Evolutionary conservation across 1,140 invertebrate species (phyloP), one percentile per base, ranked within the genome.

Genomic region (Bombus superbus): DNA sequence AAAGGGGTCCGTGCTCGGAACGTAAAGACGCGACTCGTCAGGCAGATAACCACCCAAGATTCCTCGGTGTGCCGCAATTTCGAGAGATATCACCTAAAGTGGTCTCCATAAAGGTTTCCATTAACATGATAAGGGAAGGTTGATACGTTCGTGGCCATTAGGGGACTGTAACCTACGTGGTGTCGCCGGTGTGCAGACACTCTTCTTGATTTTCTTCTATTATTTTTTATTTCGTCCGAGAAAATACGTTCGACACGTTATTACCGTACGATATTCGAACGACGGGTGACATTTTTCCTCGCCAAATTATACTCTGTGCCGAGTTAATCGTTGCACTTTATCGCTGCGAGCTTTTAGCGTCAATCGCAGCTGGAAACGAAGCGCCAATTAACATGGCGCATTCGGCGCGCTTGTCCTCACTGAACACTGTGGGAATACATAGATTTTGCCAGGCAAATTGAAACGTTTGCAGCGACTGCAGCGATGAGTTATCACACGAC

Each of bases 101-200:
- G 91, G 87, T 84, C 73, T 68, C 81, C 88, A 79, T 91, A 91
- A 89, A 90, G 84, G 88, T 90, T 89, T 92, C 91, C 91, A 92
- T 92, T 92, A 92, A 88, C 85, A 44, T 82, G 92, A 92, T 92
- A 92, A 92, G 89, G n/a, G 3, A n/a, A 77, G 75, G 47, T 83
- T 57, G 87, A 86, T 86, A 77, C 79, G 79, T 85, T 81, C 73
- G 68, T 82, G 83, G 53, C 91, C 88, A 90, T 91, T 91, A 91
- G 64, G 76, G 64, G 44, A 76, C 64, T 66, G 53, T 83, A 82
- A 91, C 44, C 78, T 87, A 74, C 81, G 73, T 57, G 83, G 77
- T 69, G 42, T 83, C 74, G 81, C 64, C 69, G 25, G 28, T 75
- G 53, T 32, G n/a, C 53, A 25, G 73, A 28, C 0, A 62, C 57